Evolutionary conservation across 2,797 vertebrate species (phyloP).

Genomic region (Acanthiza pusilla): DNA sequence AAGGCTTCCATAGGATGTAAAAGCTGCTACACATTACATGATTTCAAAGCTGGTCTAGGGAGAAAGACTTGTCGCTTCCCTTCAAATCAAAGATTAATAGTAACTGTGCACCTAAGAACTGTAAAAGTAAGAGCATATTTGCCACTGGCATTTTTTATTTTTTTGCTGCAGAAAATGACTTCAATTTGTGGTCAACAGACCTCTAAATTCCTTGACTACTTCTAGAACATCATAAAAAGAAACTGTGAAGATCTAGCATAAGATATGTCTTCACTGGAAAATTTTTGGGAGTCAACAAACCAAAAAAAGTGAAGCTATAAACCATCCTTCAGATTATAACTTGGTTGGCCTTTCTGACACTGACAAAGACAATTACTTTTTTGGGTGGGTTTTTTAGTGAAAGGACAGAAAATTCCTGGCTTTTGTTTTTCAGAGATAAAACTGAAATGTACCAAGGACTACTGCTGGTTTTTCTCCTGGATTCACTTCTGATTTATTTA

Average conservation of each 20-base stretch:
- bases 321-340: background rate
- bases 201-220: background rate
- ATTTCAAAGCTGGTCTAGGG: background rate
- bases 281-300: background rate
- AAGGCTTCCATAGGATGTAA: background rate
- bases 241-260: background rate
- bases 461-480: background rate
- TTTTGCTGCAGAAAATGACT: background rate
- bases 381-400: background rate
- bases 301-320: background rate
- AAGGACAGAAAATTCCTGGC: background rate
- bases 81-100: background rate
- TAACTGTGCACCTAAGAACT: background rate
- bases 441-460: background rate
- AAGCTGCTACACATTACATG: background rate
- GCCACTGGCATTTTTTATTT: background rate
- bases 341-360: background rate
- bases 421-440: conserved; percentile 33
- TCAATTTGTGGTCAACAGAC: background rate
- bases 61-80: background rate
- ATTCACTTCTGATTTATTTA: conserved; percentile 41
- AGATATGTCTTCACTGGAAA: background rate
- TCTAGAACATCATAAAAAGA: background rate
- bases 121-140: background rate
- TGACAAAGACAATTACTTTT: background rate